Evolutionary conservation across 2,888 invertebrate species (phyloP), one percentile per base, ranked within the genome.

Genomic region (Dromius quadrimaculatus): DNA sequence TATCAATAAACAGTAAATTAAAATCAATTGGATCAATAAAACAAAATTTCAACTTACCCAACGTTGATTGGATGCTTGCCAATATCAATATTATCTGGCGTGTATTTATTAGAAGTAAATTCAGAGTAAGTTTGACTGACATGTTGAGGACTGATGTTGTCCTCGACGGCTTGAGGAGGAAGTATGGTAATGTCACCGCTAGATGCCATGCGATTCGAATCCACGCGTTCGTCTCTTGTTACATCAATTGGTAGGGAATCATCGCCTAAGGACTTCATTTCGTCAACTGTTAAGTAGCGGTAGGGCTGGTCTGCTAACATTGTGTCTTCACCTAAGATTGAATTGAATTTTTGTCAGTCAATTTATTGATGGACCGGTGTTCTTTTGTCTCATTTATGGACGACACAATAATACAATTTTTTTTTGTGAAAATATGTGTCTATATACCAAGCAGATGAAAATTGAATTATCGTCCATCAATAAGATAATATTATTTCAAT

Each of bases 201-300:
- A 54, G 82, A 82, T 15, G 84, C 83, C 85, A 87, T 85, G 71
- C 84, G 83, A 77, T 87, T 87, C 0, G 91, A 91, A 79, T 93
- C 92, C 6, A 92, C 90, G 74, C 93, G 88, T 80, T 95, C 94
- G 79, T 96, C 96, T 76, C 94, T 89, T 1, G 95, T 95, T 15
- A 95, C 95, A 83, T 96, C 96, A 75, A 96, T 95, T 13, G 95
- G 94, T 74, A 96, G 83, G 8, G 95, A 95, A 84, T 96, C 96
- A 80, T 96, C 96, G 72, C 95, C 95, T 74, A 96, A 85, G 5
- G 94, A 94, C 85, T 96, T 96, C 94, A 96, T 95, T 81, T 97
- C 96, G 81, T 97, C 96, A 74, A 94, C 94, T 71, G 95, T 96
- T 83, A 97, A 86, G 84, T 96, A 96, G 73, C 94, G 89, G 84